A percentile compares a stretch with the other conserved stretches of the same genome.
These are phyloP conservation scores for Diaperis boleti DNA, from an alignment of 2,888 invertebrate species.

Conservation along the genomic window DNA sequence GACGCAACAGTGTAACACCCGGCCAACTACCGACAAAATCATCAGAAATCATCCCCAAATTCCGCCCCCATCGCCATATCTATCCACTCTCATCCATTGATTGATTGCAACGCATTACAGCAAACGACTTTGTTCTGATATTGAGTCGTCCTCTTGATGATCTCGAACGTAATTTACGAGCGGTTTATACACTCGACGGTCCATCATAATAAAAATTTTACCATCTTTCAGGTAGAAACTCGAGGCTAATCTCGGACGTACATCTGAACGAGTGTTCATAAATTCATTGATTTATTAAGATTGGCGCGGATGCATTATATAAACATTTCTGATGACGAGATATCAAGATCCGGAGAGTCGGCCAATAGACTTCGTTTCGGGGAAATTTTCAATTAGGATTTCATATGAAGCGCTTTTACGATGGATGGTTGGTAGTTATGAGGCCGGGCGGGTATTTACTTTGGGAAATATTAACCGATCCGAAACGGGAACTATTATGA, in stretches of 20 bases:
- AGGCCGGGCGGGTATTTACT: too few relatives aligned
- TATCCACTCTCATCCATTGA: constrained; percentile 43
- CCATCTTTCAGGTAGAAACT: constrained; percentile 28
- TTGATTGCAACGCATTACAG: constrained; percentile 47
- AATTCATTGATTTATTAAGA: constrained; percentile 34
- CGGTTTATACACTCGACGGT: constrained; percentile 22
- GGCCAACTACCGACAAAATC: too few relatives aligned
- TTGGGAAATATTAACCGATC: too few relatives aligned
- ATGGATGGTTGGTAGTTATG: too few relatives aligned
- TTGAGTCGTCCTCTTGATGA: constrained; percentile 36
- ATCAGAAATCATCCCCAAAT: too few relatives aligned
- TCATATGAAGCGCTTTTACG: too few relatives aligned
- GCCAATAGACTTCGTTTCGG: background rate
- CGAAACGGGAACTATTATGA: too few relatives aligned
- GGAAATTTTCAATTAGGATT: background rate
- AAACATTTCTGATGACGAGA: constrained; percentile 8
- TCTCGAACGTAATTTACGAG: constrained; percentile 31
- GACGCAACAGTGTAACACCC: too few relatives aligned
- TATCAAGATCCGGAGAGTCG: constrained; percentile 6
- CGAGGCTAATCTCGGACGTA: background rate
- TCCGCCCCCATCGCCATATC: too few relatives aligned
- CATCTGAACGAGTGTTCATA: constrained; percentile 22
- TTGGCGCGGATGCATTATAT: constrained; percentile 12
- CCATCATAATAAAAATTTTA: constrained; percentile 32
- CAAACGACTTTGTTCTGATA: constrained; percentile 50